These are phyloP conservation scores for Hylyphantes graminicola DNA, from an alignment of 1,140 invertebrate species.

Conservation along the genomic window DNA sequence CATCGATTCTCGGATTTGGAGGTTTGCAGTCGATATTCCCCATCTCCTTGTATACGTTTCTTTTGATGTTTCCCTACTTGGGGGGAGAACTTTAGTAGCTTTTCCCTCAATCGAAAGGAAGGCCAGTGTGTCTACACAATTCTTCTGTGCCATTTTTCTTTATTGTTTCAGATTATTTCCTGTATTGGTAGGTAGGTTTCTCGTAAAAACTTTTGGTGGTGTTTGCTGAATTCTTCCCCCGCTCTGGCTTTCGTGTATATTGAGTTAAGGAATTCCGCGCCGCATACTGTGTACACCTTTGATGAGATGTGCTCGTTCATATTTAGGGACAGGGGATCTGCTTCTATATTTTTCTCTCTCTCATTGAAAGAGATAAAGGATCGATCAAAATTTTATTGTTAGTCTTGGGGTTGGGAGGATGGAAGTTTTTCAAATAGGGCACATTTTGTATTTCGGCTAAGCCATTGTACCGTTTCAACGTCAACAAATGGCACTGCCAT, in stretches of 20 bases:
- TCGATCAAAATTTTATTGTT: no score
- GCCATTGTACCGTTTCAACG: no score
- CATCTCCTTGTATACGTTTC: slow-evolving; percentile 6
- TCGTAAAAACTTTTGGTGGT: slow-evolving; percentile 9
- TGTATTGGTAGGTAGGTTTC: background rate
- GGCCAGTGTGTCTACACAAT: slow-evolving; percentile 12
- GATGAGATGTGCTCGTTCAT: slow-evolving; percentile 24
- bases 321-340: slow-evolving; percentile 13
- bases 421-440: no score
- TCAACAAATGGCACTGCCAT: no score
- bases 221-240: slow-evolving; percentile 3
- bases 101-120: slow-evolving; percentile 28
- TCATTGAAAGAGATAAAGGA: no score
- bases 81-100: slow-evolving; percentile 1
- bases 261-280: slow-evolving; percentile 6
- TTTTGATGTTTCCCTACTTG: slow-evolving; percentile 43
- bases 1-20: slow-evolving; percentile 33
- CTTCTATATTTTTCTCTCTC: background rate
- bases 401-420: no score
- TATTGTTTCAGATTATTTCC: slow-evolving; percentile 10
- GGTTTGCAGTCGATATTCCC: slow-evolving; percentile 41
- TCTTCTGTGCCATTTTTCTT: slow-evolving; percentile 8
- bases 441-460: no score
- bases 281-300: slow-evolving; percentile 6
- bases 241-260: slow-evolving; percentile 2